These are phyloP conservation scores for Ceratina australensis DNA, from an alignment of 1,140 invertebrate genomes.

Conservation along the genomic window DNA sequence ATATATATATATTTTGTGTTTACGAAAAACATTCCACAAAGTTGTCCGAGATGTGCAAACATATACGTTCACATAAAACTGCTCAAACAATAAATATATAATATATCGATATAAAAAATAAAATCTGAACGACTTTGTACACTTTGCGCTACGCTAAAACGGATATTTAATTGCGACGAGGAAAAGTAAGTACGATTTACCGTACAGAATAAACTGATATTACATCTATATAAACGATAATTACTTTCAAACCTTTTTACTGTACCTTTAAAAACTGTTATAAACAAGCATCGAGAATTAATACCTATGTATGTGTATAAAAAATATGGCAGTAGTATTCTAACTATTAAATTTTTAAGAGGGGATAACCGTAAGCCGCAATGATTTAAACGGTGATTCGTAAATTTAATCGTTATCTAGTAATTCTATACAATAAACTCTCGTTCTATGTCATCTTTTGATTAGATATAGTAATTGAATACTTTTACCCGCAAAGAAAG, in stretches of 20 bases:
- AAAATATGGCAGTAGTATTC: conserved; percentile 50
- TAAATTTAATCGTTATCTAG: conserved; percentile 10
- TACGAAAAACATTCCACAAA: conserved; percentile 33
- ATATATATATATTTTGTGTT: neutral
- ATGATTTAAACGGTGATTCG: conserved; percentile 3
- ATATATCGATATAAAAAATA: conserved; percentile 33
- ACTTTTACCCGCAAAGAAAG: neutral
- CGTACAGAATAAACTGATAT: too few relatives aligned
- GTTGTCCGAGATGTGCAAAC: conserved; percentile 6
- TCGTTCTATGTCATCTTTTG: neutral
- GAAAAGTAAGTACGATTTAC: neutral
- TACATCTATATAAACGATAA: too few relatives aligned
- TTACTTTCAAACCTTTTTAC: neutral
- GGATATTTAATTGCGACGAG: conserved; percentile 4
- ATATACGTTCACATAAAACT: conserved; percentile 12
- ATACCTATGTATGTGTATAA: conserved; percentile 22
- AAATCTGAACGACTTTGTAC: conserved; percentile 37
- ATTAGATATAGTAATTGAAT: conserved; percentile 11
- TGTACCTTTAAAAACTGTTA: conserved; percentile 12
- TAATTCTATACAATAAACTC: conserved; percentile 11
- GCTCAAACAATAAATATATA: conserved; percentile 36
- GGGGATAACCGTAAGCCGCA: conserved; percentile 13
- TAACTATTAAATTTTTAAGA: conserved; percentile 19
- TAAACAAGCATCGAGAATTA: conserved; percentile 21
- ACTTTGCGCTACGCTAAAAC: conserved; percentile 13